Evolutionary conservation across 2,113 vertebrate genomes (phyloP).

Genomic region (Bucco capensis): DNA sequence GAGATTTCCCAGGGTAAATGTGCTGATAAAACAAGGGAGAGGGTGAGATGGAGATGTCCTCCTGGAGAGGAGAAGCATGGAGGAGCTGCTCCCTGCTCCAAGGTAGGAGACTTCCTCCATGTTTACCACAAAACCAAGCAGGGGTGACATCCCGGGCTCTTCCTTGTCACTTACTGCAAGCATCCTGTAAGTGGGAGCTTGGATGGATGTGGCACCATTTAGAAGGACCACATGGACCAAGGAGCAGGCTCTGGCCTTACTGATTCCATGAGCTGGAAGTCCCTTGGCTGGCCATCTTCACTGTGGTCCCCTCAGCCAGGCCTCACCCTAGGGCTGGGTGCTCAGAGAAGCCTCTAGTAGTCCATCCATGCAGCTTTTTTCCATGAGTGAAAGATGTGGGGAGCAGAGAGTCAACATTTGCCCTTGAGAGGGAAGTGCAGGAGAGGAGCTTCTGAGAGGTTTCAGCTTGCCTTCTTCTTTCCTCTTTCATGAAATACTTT

Average conservation of each 20-base stretch:
- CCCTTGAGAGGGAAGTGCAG: neutral
- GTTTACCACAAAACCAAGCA: neutral
- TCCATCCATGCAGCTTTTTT: neutral
- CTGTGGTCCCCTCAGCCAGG: neutral
- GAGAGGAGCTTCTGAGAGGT: neutral
- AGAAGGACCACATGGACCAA: neutral
- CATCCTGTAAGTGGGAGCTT: neutral
- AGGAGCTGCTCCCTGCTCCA: neutral
- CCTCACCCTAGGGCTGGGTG: no score
- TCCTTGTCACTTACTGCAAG: rapidly evolving
- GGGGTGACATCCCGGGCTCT: no score
- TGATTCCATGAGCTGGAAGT: neutral
- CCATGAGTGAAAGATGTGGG: rapidly evolving
- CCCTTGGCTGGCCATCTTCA: rapidly evolving
- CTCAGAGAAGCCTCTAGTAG: neutral
- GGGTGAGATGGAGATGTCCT: neutral
- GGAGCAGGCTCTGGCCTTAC: neutral
- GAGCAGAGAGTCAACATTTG: neutral
- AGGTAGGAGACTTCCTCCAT: neutral
- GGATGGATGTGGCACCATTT: neutral
- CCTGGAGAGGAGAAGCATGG: rapidly evolving
- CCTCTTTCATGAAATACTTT: neutral
- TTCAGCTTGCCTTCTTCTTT: neutral
- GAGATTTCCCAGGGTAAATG: neutral
- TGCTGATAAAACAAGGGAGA: neutral